Evolutionary conservation across 2,113 vertebrate genomes (phyloP).

Genomic region (Poicephalus gulielmi): DNA sequence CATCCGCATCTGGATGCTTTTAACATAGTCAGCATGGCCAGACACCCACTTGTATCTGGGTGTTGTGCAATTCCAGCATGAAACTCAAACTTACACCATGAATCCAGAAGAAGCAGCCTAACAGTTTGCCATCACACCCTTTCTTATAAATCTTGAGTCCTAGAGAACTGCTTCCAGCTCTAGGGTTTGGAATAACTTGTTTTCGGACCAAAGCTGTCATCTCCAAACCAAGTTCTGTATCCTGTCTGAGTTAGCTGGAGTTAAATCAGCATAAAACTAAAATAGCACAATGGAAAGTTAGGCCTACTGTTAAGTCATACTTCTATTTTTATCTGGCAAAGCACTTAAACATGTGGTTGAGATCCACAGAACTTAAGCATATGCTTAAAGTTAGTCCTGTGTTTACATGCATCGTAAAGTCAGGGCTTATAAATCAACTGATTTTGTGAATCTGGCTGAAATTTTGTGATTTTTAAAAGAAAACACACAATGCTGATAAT

Average conservation of each 20-base stretch:
- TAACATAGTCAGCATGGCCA: slow-evolving; percentile 43
- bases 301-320: slow-evolving; percentile 49
- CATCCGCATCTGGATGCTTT: slow-evolving; percentile 62
- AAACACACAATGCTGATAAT: background rate
- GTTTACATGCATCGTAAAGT: background rate
- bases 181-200: slow-evolving; percentile 25
- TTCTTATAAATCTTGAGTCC: slow-evolving; percentile 22
- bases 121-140: slow-evolving; percentile 20
- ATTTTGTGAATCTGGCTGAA: background rate
- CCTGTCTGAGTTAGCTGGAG: slow-evolving; percentile 31
- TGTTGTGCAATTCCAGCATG: slow-evolving; percentile 39
- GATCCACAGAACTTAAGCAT: slow-evolving; percentile 14
- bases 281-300: slow-evolving; percentile 63
- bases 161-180: slow-evolving; percentile 38
- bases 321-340: slow-evolving; percentile 59
- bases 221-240: slow-evolving; percentile 32
- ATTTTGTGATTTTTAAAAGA: background rate
- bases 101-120: slow-evolving; percentile 34
- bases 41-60: slow-evolving; percentile 45
- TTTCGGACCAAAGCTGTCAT: slow-evolving; percentile 10
- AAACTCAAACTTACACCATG: slow-evolving; percentile 30
- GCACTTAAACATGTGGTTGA: slow-evolving; percentile 29
- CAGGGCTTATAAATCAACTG: background rate
- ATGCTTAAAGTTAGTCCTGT: slow-evolving; percentile 15
- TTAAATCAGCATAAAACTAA: slow-evolving; percentile 57